Percentiles rank a stretch among this genome's conserved stretches.
These are phyloP conservation scores for Merops nubicus DNA, from an alignment of 2,113 vertebrate genomes.

Conservation along the genomic window DNA sequence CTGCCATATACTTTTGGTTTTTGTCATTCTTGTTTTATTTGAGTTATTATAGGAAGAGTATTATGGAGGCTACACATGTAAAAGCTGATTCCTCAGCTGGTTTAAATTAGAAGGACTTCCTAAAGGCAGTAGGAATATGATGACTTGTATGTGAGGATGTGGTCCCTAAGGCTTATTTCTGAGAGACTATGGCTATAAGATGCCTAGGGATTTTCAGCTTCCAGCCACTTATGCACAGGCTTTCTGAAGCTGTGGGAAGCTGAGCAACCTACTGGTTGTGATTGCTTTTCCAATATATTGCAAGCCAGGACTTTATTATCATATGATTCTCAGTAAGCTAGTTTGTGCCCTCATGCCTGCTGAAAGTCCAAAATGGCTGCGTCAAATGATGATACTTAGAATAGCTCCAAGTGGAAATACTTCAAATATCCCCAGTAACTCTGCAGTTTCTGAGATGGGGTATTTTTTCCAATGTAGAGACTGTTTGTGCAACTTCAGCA, in stretches of 20 bases:
- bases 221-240: background rate
- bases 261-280: conserved; percentile 20
- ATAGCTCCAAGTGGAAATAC: conserved; percentile 18
- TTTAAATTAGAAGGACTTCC: conserved; percentile 17
- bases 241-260: background rate
- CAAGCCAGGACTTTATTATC: conserved; percentile 18
- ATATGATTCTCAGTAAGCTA: background rate
- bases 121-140: background rate
- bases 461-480: background rate
- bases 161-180: conserved; percentile 14
- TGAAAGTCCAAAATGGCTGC: conserved; percentile 12
- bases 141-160: background rate
- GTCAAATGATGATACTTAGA: background rate
- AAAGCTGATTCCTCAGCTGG: background rate
- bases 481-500: conserved; percentile 42
- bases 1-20: background rate
- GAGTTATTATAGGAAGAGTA: background rate
- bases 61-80: background rate
- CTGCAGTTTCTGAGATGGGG: background rate
- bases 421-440: conserved; percentile 13
- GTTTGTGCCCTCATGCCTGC: background rate
- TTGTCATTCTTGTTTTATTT: background rate
- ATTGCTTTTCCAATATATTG: conserved; percentile 9
- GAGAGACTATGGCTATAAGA: background rate
- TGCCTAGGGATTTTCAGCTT: conserved; percentile 34